A percentile compares a stretch with the other conserved stretches of the same genome.
Conservation (phyloP, 2,888 invertebrate species). For the Oxycera nigricornis region DNA sequence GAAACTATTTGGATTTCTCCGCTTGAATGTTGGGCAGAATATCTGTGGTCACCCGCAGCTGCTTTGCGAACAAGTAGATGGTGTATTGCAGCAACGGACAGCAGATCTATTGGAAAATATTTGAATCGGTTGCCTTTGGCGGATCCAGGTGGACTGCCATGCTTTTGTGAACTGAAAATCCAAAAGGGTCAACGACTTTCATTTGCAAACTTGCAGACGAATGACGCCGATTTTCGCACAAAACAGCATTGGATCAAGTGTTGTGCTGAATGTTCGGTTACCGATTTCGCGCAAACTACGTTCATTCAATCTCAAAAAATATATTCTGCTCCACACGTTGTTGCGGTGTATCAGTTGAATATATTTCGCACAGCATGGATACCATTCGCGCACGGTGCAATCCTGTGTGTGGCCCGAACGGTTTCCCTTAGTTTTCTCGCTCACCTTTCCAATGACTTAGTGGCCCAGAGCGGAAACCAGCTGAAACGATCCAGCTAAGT, state of each 20-base stretch:
- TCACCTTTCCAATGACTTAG: slow-evolving; percentile 36
- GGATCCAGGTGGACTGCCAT: background rate
- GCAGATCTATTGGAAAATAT: too few relatives aligned
- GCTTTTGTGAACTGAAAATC: background rate
- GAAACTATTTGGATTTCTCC: slow-evolving; percentile 1
- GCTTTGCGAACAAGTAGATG: background rate
- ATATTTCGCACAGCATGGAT: too few relatives aligned
- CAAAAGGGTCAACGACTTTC: background rate
- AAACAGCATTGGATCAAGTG: too few relatives aligned
- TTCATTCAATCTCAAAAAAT: too few relatives aligned
- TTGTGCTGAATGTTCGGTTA: too few relatives aligned
- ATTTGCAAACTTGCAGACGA: too few relatives aligned
- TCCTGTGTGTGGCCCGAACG: background rate
- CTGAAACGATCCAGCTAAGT: background rate
- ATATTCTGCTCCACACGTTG: too few relatives aligned
- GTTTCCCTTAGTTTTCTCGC: background rate
- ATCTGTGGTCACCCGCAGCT: background rate
- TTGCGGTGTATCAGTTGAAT: too few relatives aligned
- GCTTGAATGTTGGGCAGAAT: background rate
- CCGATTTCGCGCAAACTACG: too few relatives aligned
- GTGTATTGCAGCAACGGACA: too few relatives aligned
- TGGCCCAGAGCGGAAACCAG: slow-evolving; percentile 12
- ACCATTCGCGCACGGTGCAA: too few relatives aligned
- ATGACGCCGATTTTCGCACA: too few relatives aligned
- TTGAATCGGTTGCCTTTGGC: background rate